A percentile compares a stretch with the other conserved stretches of the same genome.
phyloP scores from a whole-genome alignment of 1,140 invertebrate genomes.

The Micrasema minimum region DNA sequence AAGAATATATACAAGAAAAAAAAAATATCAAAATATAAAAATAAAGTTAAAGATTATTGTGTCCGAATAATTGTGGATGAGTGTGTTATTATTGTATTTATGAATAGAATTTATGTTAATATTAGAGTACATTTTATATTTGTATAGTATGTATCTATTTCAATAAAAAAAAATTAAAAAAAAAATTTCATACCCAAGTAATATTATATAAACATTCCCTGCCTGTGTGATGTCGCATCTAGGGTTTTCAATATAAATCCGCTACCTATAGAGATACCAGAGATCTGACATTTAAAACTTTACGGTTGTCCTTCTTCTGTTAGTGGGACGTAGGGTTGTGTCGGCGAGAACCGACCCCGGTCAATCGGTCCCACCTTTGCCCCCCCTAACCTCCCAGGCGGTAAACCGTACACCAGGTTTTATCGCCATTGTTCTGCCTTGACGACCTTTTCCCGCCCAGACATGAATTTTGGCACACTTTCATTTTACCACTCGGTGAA shows the following conservation, averaged over 20 bases:
- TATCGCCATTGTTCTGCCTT: slow-evolving; percentile 44
- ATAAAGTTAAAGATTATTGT: too few species aligned
- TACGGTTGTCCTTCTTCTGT: neutral
- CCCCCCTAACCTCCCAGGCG: slow-evolving; percentile 25
- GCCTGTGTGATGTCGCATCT: too few species aligned
- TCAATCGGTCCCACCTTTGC: slow-evolving; percentile 38
- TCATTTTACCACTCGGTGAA: neutral
- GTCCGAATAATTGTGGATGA: too few species aligned
- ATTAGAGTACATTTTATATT: too few species aligned
- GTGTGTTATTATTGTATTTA: too few species aligned
- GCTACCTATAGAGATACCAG: neutral
- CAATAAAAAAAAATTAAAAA: too few species aligned
- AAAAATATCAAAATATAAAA: too few species aligned
- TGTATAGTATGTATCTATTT: too few species aligned
- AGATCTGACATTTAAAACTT: slow-evolving; percentile 11
- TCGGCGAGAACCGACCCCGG: slow-evolving; percentile 20
- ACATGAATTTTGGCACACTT: slow-evolving; percentile 3
- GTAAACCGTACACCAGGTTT: slow-evolving; percentile 41
- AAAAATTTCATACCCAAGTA: too few species aligned
- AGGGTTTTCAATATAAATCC: slow-evolving; percentile 9
- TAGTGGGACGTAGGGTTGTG: neutral
- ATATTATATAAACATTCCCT: too few species aligned
- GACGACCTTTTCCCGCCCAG: neutral
- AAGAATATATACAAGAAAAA: too few species aligned
- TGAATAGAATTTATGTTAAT: too few species aligned